These are phyloP conservation scores for Tetrax tetrax DNA, from an alignment of 2,113 vertebrate species.

Conservation along the genomic window DNA sequence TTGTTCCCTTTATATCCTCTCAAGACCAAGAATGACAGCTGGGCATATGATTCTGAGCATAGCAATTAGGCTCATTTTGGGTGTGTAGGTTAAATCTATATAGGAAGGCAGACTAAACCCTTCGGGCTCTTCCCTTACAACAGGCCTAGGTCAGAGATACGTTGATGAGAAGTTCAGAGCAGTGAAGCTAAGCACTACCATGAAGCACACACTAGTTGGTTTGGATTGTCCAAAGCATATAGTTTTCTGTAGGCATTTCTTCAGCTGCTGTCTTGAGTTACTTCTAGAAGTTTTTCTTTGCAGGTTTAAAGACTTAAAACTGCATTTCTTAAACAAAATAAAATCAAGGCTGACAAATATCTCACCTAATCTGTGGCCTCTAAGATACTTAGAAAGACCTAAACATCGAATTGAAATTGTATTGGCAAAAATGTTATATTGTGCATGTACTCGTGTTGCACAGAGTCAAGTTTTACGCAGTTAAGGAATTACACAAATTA, in stretches of 20 bases:
- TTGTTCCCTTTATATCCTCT: not conserved
- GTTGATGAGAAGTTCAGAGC: not conserved
- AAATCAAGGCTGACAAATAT: not conserved
- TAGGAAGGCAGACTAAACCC: not conserved
- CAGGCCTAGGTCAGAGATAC: not conserved
- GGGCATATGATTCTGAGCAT: not conserved
- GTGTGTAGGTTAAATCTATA: not conserved
- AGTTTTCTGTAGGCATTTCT: not conserved
- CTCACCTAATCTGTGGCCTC: not conserved
- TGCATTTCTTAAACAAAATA: not conserved
- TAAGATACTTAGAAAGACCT: not conserved
- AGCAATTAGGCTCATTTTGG: not conserved
- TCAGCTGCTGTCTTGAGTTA: not conserved
- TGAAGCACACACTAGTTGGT: not conserved
- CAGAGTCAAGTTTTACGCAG: not conserved
- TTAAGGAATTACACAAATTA: not conserved
- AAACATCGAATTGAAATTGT: not conserved
- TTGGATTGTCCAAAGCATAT: not conserved
- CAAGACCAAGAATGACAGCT: not conserved
- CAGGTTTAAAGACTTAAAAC: not conserved
- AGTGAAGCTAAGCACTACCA: not conserved
- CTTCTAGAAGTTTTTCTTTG: not conserved
- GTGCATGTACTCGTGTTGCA: rapidly evolving
- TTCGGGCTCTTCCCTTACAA: not conserved
- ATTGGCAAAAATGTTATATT: not conserved